These are phyloP conservation scores for Anabas testudineus DNA, from an alignment of 2,797 vertebrate species.

Conservation along the genomic window DNA sequence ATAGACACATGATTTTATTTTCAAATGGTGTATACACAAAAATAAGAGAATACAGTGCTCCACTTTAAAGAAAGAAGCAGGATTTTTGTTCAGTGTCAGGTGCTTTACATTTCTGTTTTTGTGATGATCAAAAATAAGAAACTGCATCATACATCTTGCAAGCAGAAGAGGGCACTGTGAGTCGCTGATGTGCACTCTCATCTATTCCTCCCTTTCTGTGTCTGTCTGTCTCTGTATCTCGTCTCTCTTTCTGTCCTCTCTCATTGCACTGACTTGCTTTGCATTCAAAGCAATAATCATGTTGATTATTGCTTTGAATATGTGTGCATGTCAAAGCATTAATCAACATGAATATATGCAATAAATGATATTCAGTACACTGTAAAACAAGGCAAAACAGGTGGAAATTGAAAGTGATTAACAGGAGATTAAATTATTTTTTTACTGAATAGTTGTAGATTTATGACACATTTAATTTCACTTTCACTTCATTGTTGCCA, in stretches of 20 bases:
- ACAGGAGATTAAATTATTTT: slow-evolving; percentile 7
- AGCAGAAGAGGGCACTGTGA: slow-evolving; percentile 89
- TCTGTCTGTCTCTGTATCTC: slow-evolving; percentile 37
- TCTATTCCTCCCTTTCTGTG: slow-evolving; percentile 42
- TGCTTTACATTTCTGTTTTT: slow-evolving; percentile 44
- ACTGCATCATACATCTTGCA: slow-evolving; percentile 64
- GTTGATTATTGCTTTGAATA: not conserved
- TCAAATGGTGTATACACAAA: slow-evolving; percentile 9
- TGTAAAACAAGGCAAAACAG: slow-evolving; percentile 16
- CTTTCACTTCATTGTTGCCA: not conserved
- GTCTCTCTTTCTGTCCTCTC: slow-evolving; percentile 34
- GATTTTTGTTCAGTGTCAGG: slow-evolving; percentile 29
- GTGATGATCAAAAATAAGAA: slow-evolving; percentile 48
- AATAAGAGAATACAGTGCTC: slow-evolving; percentile 7
- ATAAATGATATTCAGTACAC: slow-evolving; percentile 12
- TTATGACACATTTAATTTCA: not conserved
- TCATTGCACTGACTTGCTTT: slow-evolving; percentile 47
- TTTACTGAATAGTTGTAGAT: slow-evolving; percentile 8
- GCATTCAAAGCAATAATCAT: slow-evolving; percentile 41
- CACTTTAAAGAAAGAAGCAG: slow-evolving; percentile 6
- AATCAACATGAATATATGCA: slow-evolving; percentile 30
- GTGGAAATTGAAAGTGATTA: slow-evolving; percentile 40
- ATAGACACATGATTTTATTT: not conserved
- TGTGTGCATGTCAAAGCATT: slow-evolving; percentile 42
- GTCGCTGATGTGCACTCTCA: slow-evolving; percentile 64